These are phyloP conservation scores for Cryptotermes secundus DNA, from an alignment of 1,140 invertebrate species.

Conservation along the genomic window DNA sequence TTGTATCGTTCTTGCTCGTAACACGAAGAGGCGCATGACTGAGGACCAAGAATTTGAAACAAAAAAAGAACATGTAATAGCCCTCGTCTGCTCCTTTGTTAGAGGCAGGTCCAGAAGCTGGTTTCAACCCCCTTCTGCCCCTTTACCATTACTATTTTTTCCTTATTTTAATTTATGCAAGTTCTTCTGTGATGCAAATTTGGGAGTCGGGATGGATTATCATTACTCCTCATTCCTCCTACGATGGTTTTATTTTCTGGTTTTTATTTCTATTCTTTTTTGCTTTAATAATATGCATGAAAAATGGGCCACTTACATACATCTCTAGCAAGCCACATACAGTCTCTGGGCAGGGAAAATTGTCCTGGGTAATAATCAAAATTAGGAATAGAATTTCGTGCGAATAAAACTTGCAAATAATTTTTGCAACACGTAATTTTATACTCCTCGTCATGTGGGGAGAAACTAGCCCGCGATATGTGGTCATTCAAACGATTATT, in stretches of 20 bases:
- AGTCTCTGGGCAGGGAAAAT: not conserved
- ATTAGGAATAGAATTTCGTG: too few relatives aligned
- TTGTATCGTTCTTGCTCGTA: not conserved
- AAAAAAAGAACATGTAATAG: conserved; percentile 19
- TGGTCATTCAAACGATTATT: too few relatives aligned
- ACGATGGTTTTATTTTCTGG: conserved; percentile 22
- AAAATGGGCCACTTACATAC: conserved; percentile 23
- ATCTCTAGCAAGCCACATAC: not conserved
- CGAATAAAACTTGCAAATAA: too few relatives aligned
- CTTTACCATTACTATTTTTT: not conserved
- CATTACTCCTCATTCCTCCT: conserved; percentile 25
- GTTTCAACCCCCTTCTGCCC: not conserved
- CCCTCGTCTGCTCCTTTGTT: not conserved
- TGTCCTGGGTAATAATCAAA: not conserved
- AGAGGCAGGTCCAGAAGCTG: not conserved
- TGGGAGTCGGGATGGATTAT: conserved; percentile 17
- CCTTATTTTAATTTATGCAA: conserved; percentile 16
- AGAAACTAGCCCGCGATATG: too few relatives aligned
- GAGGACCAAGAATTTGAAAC: not conserved
- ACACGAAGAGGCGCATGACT: not conserved
- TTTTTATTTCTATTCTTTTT: conserved; percentile 19
- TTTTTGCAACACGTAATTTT: too few relatives aligned
- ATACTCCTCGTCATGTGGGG: too few relatives aligned
- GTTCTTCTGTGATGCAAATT: conserved; percentile 28
- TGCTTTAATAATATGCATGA: conserved; percentile 7